Conservation (phyloP, 2,797 vertebrate species). For the Protosalanx chinensis region DNA sequence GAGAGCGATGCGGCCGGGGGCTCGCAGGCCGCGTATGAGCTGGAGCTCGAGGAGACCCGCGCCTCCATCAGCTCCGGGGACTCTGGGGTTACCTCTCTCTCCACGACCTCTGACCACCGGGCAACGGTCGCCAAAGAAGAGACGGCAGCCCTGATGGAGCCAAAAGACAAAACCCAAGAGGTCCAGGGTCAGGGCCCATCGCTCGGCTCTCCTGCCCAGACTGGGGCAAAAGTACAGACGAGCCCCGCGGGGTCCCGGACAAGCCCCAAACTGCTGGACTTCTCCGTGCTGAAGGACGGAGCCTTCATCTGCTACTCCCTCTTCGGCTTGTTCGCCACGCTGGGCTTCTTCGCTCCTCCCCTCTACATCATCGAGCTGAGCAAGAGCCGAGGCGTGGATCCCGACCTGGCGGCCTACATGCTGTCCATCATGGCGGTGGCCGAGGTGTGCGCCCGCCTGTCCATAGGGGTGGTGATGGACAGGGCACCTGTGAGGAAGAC, state of each 20-base stretch:
- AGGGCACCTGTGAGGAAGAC: constrained; percentile 76
- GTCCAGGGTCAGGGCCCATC: constrained; percentile 12
- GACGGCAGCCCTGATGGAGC: constrained; percentile 38
- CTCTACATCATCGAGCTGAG: constrained; percentile 91
- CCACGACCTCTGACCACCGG: constrained; percentile 68
- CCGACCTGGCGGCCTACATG: constrained; percentile 80
- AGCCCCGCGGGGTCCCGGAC: constrained; percentile 20
- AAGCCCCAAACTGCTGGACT: constrained; percentile 75
- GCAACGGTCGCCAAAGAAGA: constrained; percentile 9
- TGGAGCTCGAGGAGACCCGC: constrained; percentile 64
- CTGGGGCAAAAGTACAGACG: not conserved
- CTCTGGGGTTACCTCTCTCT: constrained; percentile 87
- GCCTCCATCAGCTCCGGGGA: constrained; percentile 83
- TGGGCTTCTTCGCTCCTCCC: constrained; percentile 92
- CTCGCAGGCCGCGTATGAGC: constrained; percentile 67
- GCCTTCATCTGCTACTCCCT: constrained; percentile 90
- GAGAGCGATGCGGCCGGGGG: constrained; percentile 15
- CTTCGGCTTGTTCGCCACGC: constrained; percentile 92
- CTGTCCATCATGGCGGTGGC: constrained; percentile 88
- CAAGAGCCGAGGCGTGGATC: constrained; percentile 78
- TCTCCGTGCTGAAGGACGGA: constrained; percentile 82
- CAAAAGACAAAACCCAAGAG: constrained; percentile 16
- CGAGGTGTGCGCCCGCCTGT: constrained; percentile 84
- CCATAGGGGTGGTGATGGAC: constrained; percentile 82
- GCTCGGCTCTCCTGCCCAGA: not conserved